Conservation (phyloP, 2,888 invertebrate genomes). For the Mechanitis messenoides region DNA sequence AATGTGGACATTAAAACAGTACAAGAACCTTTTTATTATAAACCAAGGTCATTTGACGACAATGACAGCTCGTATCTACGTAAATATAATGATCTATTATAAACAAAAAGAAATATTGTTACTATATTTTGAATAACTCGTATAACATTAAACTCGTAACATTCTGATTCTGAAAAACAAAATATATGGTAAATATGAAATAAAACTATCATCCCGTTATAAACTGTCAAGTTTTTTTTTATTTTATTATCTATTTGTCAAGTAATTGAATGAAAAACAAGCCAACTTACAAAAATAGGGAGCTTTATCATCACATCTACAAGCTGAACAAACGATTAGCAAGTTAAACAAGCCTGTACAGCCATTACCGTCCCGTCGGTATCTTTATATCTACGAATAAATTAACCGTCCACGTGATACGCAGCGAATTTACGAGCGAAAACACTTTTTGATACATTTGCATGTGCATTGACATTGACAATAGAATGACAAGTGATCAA, state of each 20-base stretch:
- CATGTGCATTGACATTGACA: conserved; percentile 34
- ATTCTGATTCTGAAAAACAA: too few relatives aligned
- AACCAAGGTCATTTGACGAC: neutral
- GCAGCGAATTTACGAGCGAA: conserved; percentile 44
- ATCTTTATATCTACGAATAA: conserved; percentile 42
- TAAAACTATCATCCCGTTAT: too few relatives aligned
- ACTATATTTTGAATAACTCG: too few relatives aligned
- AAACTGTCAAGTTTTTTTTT: too few relatives aligned
- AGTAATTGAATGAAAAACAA: conserved; percentile 18
- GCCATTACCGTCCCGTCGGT: conserved; percentile 39
- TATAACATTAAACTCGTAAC: too few relatives aligned
- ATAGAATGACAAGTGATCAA: conserved; percentile 67
- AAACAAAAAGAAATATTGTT: too few relatives aligned
- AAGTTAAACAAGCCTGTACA: conserved; percentile 66
- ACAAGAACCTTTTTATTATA: conserved; percentile 6
- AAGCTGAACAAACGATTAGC: conserved; percentile 60
- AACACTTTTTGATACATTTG: conserved; percentile 37
- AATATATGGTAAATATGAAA: too few relatives aligned
- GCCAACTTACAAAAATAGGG: conserved; percentile 39
- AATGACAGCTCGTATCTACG: neutral
- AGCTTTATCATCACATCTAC: conserved; percentile 57
- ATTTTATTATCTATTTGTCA: neutral
- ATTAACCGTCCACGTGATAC: conserved; percentile 56
- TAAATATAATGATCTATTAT: too few relatives aligned
- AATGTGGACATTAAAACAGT: conserved; percentile 5